Base-by-base conservation (phyloP, 2,113 vertebrate genomes). In the Uria aalge region DNA sequence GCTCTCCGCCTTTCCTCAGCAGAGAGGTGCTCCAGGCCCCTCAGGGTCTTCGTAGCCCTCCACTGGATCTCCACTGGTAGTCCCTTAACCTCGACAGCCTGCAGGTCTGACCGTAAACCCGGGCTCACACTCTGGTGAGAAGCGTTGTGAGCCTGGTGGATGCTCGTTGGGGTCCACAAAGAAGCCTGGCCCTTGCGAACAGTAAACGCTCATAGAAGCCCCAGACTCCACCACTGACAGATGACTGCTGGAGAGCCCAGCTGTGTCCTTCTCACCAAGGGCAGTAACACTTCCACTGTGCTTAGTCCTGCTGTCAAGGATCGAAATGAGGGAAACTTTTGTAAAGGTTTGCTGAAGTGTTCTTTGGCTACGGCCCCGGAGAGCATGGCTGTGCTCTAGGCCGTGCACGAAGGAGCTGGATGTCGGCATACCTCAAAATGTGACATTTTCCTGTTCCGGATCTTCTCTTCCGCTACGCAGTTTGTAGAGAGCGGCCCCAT, bases 41-140 rank as follows among this genome's bases (percentile, higher is more conserved):
- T 22, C 20, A 47, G 47, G 20, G 21, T 21, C 47, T 21, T 21
- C 47, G 5, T 47, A 47, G 47, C 21, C 47, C 47, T 20, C 17
- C 43, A 45, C 32, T 57, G 32, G 9, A 4, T 23, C 52, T 45
- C 52, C 60, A 2, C 41, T 10, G 43, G 50, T 12, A 11, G 18
- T 19, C 34, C 60, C 43, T 19, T 27, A 12, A 5, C 41, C 30
- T 56, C 6, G 0, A 2, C 48, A 45, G 68, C 57, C 47, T 17
- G 26, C 21, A 3, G 34, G 48, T 26, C 34, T 17, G 38, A 38
- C 48, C 5, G 1, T 6, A 12, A 20, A 8, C 8, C 16, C 34
- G 0, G 14, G 27, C 41, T 40, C 22, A 7, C 19, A 1, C 72
- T 17, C 15, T 5, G 6, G 17, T 5, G 29, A 30, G 5, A 3